phyloP scores from a whole-genome alignment of 2,888 invertebrate genomes.

The Ichneumoninae sp. region DNA sequence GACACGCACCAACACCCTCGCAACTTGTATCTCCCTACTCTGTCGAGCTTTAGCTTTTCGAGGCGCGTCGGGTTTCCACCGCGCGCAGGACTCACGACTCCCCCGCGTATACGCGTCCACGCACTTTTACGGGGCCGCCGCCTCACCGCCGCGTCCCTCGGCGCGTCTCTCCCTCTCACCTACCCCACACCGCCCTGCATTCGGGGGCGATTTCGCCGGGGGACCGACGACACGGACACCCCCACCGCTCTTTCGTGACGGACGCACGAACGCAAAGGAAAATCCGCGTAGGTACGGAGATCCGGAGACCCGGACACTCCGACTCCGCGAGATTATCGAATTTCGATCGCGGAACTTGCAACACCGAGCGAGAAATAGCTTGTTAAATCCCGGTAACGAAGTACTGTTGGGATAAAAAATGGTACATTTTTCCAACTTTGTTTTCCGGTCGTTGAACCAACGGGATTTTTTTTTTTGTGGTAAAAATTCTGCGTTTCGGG shows the following conservation, averaged over 20 bases:
- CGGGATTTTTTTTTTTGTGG: neutral
- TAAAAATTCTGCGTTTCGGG: neutral
- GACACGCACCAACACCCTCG: constrained; percentile 75
- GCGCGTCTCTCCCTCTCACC: constrained; percentile 15
- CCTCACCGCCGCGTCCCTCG: constrained; percentile 27
- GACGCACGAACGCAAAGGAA: constrained; percentile 50
- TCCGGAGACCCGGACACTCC: neutral
- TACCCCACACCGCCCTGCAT: neutral
- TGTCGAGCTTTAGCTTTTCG: constrained; percentile 57
- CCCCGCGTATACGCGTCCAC: constrained; percentile 42
- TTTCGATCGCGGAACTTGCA: neutral
- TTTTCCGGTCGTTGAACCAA: neutral
- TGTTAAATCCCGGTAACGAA: neutral
- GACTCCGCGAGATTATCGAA: neutral
- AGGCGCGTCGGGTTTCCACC: constrained; percentile 30
- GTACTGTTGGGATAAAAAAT: neutral
- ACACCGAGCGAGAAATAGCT: neutral
- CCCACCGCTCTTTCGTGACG: constrained; percentile 26
- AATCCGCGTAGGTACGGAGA: constrained; percentile 19
- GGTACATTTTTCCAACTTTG: neutral
- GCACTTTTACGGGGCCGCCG: constrained; percentile 47
- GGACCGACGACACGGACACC: constrained; percentile 19
- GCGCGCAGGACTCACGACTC: constrained; percentile 47
- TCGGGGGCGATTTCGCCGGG: neutral
- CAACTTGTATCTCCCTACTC: constrained; percentile 38